phyloP scores from a whole-genome alignment of 2,113 vertebrate genomes.

The Zingel zingel region DNA sequence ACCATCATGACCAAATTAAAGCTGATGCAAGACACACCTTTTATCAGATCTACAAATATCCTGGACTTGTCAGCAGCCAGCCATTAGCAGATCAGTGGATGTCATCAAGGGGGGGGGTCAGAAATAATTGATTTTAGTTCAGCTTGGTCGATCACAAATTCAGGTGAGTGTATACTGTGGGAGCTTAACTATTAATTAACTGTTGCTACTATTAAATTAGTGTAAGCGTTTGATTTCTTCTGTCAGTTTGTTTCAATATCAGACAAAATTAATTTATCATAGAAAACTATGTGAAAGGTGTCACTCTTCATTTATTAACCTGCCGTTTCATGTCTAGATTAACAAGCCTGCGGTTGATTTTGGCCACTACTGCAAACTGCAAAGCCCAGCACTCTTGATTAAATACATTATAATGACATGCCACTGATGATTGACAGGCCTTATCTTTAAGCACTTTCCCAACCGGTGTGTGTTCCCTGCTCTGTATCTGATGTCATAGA shows the following conservation, averaged over 20 bases:
- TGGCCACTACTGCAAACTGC: conserved; percentile 3
- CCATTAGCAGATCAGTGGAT: conserved; percentile 45
- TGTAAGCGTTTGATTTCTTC: conserved; percentile 31
- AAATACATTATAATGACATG: conserved; percentile 26
- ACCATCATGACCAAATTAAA: not conserved
- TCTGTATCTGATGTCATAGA: conserved; percentile 35
- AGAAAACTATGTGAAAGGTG: conserved; percentile 9
- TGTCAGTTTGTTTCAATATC: conserved; percentile 12
- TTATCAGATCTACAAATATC: conserved; percentile 45
- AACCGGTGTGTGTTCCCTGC: not conserved
- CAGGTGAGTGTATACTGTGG: not conserved
- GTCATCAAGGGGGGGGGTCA: conserved; percentile 20
- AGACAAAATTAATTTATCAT: not conserved
- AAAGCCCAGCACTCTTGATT: conserved; percentile 9
- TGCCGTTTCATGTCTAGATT: conserved; percentile 18
- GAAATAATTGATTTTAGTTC: conserved; percentile 45
- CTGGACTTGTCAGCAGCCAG: conserved; percentile 1
- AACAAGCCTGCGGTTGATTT: conserved; percentile 32
- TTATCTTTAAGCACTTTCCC: conserved; percentile 55
- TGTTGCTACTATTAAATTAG: conserved; percentile 29
- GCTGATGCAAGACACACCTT: not conserved
- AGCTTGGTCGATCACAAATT: conserved; percentile 14
- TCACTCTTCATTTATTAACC: conserved; percentile 46
- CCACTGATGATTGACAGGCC: conserved; percentile 63
- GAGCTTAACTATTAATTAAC: conserved; percentile 33